Base-by-base conservation (phyloP, 2,797 vertebrate species). In the Psittacula derbiana region DNA sequence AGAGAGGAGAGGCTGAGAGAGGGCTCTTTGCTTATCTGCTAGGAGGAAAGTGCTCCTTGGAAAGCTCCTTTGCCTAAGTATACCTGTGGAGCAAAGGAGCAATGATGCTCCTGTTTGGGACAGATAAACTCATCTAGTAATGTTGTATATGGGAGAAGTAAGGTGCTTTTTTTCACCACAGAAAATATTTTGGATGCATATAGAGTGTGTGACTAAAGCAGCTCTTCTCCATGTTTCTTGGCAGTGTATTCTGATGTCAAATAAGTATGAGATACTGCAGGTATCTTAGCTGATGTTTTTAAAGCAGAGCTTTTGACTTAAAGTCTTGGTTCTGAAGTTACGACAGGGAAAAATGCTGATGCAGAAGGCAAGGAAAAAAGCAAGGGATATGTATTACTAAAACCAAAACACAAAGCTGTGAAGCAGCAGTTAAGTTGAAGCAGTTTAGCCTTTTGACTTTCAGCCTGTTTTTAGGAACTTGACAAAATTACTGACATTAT, bases 311-410 rank as follows among this genome's bases (percentile, higher is more conserved):
- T 62, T 91, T 92, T 70, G 53, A 46, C 58, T 85, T n/a, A 8
- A 82, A 38, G 28, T 23, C 89, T 91, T 50, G 43, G 12, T 70
- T 93, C 33, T 64, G 58, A 75, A 62, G 16, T 80, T 96, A 30
- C 3, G 30, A 23, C 4, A 8, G 13, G 16, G 21, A 2, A 72
- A 76, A 92, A 90, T 50, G 40, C 30, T 70, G 58, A 57, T 78
- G 57, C 17, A 46, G 27, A 62, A 93, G 15, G 30, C 55, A 49
- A n/a, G 50, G 38, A 53, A 67, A 89, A 80, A 40, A 41, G 6
- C 36, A 70, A 65, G 7, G 20, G 47, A 12, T 47, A 6, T 16
- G 2, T 65, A 7, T 49, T 80, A 43, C 13, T 76, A 28, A 82
- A 80, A 57, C 16, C 6, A 43, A 65, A 90, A 10, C 38, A 46